Base-by-base conservation (phyloP, 2,797 vertebrate genomes). In the Scolopax bukidnonensis region DNA sequence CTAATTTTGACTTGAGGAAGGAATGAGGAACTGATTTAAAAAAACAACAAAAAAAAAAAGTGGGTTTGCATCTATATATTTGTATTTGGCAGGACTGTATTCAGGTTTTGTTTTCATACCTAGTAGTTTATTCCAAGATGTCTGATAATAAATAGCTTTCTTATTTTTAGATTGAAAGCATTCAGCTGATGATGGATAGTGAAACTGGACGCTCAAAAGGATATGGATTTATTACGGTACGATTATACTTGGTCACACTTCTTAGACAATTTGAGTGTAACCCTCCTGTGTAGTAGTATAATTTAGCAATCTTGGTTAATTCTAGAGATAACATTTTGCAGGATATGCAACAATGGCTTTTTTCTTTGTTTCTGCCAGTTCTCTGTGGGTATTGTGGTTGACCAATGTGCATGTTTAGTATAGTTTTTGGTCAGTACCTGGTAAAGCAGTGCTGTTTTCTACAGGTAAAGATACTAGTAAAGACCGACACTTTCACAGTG, bases 121-220 rank as follows among this genome's bases (percentile, higher is more conserved):
- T 75, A 10, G 16, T 15, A 13, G 3, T 23, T 82, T 75, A 11
- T 91, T 91, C 20, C 41, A 60, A 71, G 86, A 51, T 38, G 15
- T 45, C 24, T 78, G 36, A 19, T 95, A 68, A 63, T 67, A 78
- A 87, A 32, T 38, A 47, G 10, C 8, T 75, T 69, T 96, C 33
- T 93, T 59, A 5, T 89, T 83, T 97, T 33, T 95, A 99, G 99
- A 99, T 99, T 95, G 99, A 99, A 97, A 99, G 99, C 94, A 99
- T 99, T 96, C 99, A 99, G 89, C 98, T 99, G 92, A 99, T 99
- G 99, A 99, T 99, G 99, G 99, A 99, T 94, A 99, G 98, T 94
- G 99, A 99, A 97, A 99, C 99, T 1, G 99, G 98, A 23, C 98
- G 98, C 53, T 99, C 99, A 10, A 99, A 99, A 98, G 99, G 99